These are phyloP conservation scores for Drosophila meridionalis DNA, from an alignment of 2,888 invertebrate species.

Conservation along the genomic window DNA sequence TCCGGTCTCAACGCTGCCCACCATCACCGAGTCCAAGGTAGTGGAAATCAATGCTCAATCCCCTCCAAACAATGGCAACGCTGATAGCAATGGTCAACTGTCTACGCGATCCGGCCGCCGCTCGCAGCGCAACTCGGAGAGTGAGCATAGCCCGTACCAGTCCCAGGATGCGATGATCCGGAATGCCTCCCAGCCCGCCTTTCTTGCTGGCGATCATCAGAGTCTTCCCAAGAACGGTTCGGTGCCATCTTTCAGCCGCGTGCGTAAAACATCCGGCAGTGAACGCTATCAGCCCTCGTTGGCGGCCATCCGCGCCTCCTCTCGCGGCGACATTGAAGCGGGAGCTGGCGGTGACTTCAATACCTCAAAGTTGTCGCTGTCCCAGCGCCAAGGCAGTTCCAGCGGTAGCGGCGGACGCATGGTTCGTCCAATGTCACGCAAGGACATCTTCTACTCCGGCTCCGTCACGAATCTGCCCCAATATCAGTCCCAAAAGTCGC, in stretches of 20 bases:
- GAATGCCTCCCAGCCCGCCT: constrained; percentile 95
- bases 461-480: constrained; percentile 97
- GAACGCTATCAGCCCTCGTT: constrained; percentile 94
- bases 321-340: constrained; percentile 90
- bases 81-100: constrained; percentile 80
- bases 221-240: constrained; percentile 93
- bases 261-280: constrained; percentile 92
- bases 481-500: constrained; percentile 95
- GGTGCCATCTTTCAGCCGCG: constrained; percentile 94
- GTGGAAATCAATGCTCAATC: constrained; percentile 86
- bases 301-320: constrained; percentile 92
- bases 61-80: constrained; percentile 61
- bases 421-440: constrained; percentile 95
- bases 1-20: constrained; percentile 94
- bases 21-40: constrained; percentile 93
- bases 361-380: constrained; percentile 89
- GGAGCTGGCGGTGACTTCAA: constrained; percentile 90
- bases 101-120: constrained; percentile 70
- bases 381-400: constrained; percentile 83
- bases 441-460: constrained; percentile 99
- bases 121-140: constrained; percentile 83
- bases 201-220: constrained; percentile 86
- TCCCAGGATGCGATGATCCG: constrained; percentile 88
- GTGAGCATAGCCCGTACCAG: constrained; percentile 82
- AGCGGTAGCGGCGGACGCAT: constrained; percentile 86